A percentile compares a stretch with the other conserved stretches of the same genome.
Evolutionary conservation across 2,113 vertebrate species (phyloP).

Genomic region (Clarias gariepinus): DNA sequence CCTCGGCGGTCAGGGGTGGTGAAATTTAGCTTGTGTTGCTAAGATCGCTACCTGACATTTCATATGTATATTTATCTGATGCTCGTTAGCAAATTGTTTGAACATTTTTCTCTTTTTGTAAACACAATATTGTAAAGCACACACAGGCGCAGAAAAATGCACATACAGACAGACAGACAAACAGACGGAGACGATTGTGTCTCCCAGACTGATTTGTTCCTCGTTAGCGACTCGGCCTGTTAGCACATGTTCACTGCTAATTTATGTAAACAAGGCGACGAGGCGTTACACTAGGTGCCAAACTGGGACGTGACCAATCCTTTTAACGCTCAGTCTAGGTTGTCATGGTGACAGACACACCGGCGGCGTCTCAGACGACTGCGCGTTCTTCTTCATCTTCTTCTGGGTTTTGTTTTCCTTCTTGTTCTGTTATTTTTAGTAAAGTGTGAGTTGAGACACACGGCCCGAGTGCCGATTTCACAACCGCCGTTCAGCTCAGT

Average conservation of each 20-base stretch:
- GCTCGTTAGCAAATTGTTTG: neutral
- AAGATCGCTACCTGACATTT: neutral
- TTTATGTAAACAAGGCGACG: constrained; percentile 10
- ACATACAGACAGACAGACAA: neutral
- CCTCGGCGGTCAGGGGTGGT: neutral
- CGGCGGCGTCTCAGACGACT: constrained; percentile 14
- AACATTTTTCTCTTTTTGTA: neutral
- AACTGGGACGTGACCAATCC: neutral
- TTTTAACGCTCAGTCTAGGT: constrained; percentile 20
- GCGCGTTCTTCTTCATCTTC: neutral
- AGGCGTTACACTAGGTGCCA: constrained; percentile 2
- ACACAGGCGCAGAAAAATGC: too few relatives aligned
- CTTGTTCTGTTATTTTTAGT: neutral
- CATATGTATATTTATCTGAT: neutral
- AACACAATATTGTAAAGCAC: neutral
- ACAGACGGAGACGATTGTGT: neutral
- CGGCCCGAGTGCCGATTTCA: neutral
- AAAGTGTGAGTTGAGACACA: neutral
- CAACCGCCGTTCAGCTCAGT: neutral
- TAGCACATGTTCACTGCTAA: constrained; percentile 22
- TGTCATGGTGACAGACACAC: constrained; percentile 49
- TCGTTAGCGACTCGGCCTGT: constrained; percentile 5
- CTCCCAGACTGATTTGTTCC: neutral
- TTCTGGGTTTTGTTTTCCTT: constrained; percentile 13
- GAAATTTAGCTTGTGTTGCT: neutral